A percentile compares a stretch with the other conserved stretches of the same genome.
Evolutionary conservation across 1,140 invertebrate genomes (phyloP).

Genomic region (Drosophila tani): DNA sequence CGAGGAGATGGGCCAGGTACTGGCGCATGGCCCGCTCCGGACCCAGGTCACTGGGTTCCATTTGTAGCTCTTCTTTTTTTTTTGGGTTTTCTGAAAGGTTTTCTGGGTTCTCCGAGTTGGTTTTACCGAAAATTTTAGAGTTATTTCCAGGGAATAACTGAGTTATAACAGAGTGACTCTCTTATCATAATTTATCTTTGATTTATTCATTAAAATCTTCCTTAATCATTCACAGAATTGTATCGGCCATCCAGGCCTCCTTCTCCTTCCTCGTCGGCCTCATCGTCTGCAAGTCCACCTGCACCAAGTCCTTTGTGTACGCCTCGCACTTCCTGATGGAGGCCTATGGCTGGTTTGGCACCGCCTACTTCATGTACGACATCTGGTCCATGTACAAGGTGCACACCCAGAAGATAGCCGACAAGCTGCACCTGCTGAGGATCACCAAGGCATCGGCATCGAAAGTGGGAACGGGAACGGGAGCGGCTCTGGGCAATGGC

Average conservation of each 20-base stretch:
- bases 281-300: slow-evolving; percentile 88
- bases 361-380: slow-evolving; percentile 92
- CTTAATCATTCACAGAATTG: slow-evolving; percentile 86
- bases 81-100: too few relatives aligned
- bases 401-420: slow-evolving; percentile 84
- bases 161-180: neutral
- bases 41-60: slow-evolving; percentile 11
- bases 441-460: slow-evolving; percentile 49
- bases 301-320: slow-evolving; percentile 87
- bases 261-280: slow-evolving; percentile 88
- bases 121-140: slow-evolving; percentile 35
- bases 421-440: slow-evolving; percentile 78
- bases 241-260: slow-evolving; percentile 89
- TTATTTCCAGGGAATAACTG: slow-evolving; percentile 21
- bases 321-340: slow-evolving; percentile 90
- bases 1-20: slow-evolving; percentile 15
- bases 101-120: slow-evolving; percentile 6
- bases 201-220: neutral
- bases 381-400: slow-evolving; percentile 91
- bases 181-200: neutral
- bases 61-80: neutral
- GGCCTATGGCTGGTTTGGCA: slow-evolving; percentile 91
- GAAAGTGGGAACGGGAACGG: neutral
- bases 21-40: slow-evolving; percentile 12
- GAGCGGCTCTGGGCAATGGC: slow-evolving; percentile 39